These are phyloP conservation scores for Meriones unguiculatus DNA, from an alignment of 2,113 vertebrate genomes.

Conservation along the genomic window DNA sequence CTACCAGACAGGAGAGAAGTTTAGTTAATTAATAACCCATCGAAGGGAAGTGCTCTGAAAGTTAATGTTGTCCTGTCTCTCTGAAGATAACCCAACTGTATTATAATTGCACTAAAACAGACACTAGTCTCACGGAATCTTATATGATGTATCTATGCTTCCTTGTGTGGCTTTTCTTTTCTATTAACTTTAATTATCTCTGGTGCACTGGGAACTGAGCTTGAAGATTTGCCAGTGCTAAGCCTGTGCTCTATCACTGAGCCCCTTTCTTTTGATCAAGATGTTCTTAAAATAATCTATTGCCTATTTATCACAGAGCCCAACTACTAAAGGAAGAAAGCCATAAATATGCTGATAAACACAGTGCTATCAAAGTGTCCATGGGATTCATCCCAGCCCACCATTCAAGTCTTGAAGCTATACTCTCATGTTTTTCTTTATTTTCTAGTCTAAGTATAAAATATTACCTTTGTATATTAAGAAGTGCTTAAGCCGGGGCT, in stretches of 20 bases:
- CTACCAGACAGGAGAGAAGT: constrained; percentile 21
- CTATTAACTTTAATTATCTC: background rate
- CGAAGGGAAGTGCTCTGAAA: background rate
- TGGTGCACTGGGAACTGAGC: background rate
- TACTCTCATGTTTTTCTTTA: background rate
- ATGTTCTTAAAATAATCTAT: background rate
- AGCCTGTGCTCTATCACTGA: background rate
- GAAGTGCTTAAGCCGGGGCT: background rate
- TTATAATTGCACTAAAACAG: background rate
- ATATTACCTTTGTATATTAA: constrained; percentile 9
- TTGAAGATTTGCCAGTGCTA: background rate
- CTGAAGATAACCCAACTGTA: background rate
- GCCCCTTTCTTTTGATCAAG: background rate
- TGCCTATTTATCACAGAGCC: background rate
- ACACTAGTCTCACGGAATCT: background rate
- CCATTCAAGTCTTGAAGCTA: background rate
- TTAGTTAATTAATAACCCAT: constrained; percentile 53
- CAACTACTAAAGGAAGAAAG: background rate
- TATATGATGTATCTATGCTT: background rate
- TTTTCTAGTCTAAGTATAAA: constrained; percentile 44
- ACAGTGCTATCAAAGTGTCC: background rate
- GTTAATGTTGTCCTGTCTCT: background rate
- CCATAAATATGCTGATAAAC: background rate
- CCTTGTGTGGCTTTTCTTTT: background rate
- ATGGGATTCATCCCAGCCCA: background rate